These are phyloP conservation scores for Siderastrea radians DNA, from an alignment of 92 coral and sea anemone species.

Conservation along the genomic window DNA sequence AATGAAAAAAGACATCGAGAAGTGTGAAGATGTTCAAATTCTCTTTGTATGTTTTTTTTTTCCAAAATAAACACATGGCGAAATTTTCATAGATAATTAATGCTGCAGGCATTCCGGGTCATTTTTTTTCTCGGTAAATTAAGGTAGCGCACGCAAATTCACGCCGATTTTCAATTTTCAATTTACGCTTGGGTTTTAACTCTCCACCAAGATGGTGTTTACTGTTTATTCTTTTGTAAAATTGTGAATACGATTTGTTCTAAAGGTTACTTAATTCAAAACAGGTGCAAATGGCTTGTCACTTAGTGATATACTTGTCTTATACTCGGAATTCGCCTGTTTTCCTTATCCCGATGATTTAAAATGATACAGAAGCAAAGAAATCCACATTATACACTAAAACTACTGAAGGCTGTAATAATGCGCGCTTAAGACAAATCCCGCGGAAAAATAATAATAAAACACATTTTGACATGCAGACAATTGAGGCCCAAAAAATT, in stretches of 20 bases:
- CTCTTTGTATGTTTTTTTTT: no score
- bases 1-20: no score
- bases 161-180: background rate
- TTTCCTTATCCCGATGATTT: background rate
- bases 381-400: background rate
- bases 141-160: background rate
- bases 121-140: no score
- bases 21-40: no score
- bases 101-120: no score
- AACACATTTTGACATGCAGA: conserved; percentile 14
- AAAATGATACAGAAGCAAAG: background rate
- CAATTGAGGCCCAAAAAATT: background rate
- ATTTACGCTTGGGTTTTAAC: background rate
- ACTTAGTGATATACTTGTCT: background rate
- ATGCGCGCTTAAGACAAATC: background rate
- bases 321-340: background rate
- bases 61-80: no score
- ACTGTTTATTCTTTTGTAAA: background rate
- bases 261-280: background rate
- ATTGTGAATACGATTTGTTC: background rate
- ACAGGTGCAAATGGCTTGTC: conserved; percentile 10
- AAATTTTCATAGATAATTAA: no score
- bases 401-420: background rate
- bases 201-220: background rate
- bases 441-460: background rate